Conservation (phyloP, 2,888 invertebrate species). For the Nycteola revayana region DNA sequence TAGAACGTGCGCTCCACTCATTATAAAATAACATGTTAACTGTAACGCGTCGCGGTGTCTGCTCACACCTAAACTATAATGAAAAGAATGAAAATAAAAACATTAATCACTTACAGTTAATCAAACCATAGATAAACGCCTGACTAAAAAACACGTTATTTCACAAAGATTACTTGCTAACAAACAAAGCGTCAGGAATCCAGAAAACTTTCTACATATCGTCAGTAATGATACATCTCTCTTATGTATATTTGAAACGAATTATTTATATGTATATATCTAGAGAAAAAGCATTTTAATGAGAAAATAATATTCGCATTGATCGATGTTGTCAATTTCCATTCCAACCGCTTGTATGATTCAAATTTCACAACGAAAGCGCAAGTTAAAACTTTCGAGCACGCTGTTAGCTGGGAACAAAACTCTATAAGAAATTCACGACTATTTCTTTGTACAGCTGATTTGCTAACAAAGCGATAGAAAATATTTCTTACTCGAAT, state of each 20-base stretch:
- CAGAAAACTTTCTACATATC: conserved; percentile 10
- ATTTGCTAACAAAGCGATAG: conserved; percentile 34
- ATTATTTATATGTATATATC: conserved; percentile 8
- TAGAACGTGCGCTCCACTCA: conserved; percentile 41
- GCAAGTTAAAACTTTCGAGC: conserved; percentile 40
- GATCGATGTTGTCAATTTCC: conserved; percentile 22
- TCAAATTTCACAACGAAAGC: conserved; percentile 39
- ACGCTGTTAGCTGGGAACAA: conserved; percentile 25
- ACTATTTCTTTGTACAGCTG: conserved; percentile 31
- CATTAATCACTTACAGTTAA: too few relatives aligned
- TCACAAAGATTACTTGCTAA: too few relatives aligned
- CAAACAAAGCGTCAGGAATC: conserved; percentile 4
- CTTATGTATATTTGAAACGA: conserved; percentile 5
- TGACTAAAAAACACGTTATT: too few relatives aligned
- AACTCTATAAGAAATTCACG: conserved; percentile 34
- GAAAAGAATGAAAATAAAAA: too few relatives aligned
- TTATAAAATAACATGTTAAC: conserved; percentile 55
- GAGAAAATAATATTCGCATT: conserved; percentile 27
- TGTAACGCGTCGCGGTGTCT: conserved; percentile 58
- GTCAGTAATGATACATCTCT: background rate
- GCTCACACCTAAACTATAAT: conserved; percentile 18
- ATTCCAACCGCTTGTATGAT: conserved; percentile 15
- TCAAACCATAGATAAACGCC: too few relatives aligned
- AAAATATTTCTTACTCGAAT: conserved; percentile 32
- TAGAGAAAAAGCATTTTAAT: conserved; percentile 20